Conservation (phyloP, 64 coral and sea anemone species). For the Actinia equina region DNA sequence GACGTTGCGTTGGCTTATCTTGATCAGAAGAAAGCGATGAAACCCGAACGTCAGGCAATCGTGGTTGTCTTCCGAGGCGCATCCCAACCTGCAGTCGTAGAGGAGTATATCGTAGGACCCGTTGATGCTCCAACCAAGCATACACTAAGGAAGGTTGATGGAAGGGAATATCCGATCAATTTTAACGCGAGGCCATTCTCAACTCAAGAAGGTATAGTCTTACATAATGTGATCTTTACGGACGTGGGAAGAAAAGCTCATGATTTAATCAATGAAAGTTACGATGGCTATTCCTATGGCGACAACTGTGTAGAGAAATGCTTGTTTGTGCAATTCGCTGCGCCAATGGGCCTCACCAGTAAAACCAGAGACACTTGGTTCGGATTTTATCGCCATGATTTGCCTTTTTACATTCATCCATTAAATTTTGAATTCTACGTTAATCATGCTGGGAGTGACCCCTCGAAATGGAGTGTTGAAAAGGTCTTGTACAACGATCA, state of each 20-base stretch:
- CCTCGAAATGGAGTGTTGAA: slow-evolving; percentile 42
- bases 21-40: slow-evolving; percentile 17
- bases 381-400: neutral
- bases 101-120: slow-evolving; percentile 57
- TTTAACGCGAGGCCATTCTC: slow-evolving; percentile 38
- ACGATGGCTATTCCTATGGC: slow-evolving; percentile 18
- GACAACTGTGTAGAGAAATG: slow-evolving; percentile 8
- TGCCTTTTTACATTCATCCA: neutral
- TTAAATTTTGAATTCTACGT: slow-evolving; percentile 21
- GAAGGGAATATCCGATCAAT: neutral
- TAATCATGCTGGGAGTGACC: slow-evolving; percentile 25
- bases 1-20: slow-evolving; percentile 47
- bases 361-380: slow-evolving; percentile 14
- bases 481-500: slow-evolving; percentile 52
- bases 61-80: slow-evolving; percentile 66
- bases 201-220: neutral
- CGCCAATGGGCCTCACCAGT: slow-evolving; percentile 42
- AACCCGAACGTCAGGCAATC: slow-evolving; percentile 49
- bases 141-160: neutral
- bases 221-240: neutral
- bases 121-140: slow-evolving; percentile 16
- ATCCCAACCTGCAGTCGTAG: slow-evolving; percentile 26
- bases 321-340: neutral
- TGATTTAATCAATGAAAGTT: slow-evolving; percentile 40
- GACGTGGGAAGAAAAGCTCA: neutral